phyloP scores from a whole-genome alignment of 2,797 vertebrate genomes.

The Macrochelys suwanniensis region DNA sequence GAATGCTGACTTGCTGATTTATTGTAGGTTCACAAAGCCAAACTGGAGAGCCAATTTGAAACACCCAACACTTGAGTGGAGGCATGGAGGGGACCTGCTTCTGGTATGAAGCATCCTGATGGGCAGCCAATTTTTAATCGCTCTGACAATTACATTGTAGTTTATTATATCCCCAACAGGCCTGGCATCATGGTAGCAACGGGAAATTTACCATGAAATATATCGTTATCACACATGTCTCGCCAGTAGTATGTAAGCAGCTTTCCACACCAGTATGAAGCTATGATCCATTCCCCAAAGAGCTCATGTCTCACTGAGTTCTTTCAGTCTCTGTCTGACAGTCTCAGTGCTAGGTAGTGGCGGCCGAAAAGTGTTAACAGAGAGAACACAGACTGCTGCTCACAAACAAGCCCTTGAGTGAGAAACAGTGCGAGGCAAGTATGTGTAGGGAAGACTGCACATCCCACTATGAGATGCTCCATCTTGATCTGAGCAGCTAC shows the following conservation, averaged over 20 bases:
- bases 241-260: neutral
- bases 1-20: neutral
- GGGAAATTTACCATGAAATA: neutral
- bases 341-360: accelerated
- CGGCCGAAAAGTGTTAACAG: neutral
- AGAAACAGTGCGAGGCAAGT: no score
- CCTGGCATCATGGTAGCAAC: accelerated
- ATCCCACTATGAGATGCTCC: neutral
- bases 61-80: neutral
- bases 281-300: neutral
- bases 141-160: accelerated
- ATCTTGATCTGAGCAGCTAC: no score
- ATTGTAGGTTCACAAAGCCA: neutral
- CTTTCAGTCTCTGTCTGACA: neutral
- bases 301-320: accelerated
- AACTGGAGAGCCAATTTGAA: neutral
- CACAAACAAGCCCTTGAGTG: no score
- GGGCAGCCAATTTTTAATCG: accelerated
- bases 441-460: no score
- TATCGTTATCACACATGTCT: neutral
- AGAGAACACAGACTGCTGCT: neutral
- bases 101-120: neutral
- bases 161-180: accelerated
- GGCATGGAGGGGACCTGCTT: neutral
- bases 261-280: neutral